Conservation (phyloP, 2,888 invertebrate species). For the Carterocephalus palaemon region DNA sequence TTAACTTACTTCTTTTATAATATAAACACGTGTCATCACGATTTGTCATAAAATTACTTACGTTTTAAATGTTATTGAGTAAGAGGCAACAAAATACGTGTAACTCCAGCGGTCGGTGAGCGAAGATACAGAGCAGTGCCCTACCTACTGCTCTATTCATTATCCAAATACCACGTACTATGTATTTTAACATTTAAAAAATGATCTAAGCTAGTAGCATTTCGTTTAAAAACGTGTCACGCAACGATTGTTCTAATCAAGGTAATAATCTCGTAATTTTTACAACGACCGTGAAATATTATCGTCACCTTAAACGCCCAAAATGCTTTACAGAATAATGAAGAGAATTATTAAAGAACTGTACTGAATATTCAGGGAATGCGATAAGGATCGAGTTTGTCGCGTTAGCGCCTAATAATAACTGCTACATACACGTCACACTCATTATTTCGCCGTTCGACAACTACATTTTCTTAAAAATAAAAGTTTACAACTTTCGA, state of each 20-base stretch:
- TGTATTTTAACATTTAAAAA: no score
- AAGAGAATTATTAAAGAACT: conserved; percentile 17
- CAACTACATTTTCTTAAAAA: conserved; percentile 37
- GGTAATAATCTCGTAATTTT: conserved; percentile 10
- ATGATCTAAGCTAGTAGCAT: no score
- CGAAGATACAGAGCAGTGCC: no score
- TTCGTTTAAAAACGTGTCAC: conserved; percentile 7
- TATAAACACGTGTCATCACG: no score
- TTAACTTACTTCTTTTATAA: no score
- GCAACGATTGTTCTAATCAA: conserved; percentile 10
- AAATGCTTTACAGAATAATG: conserved; percentile 18
- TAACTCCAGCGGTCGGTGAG: no score
- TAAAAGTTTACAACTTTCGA: not conserved
- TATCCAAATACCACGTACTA: no score
- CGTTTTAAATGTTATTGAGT: no score
- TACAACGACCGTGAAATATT: conserved; percentile 36
- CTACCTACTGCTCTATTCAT: no score
- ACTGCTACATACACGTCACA: conserved; percentile 25
- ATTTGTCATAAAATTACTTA: no score
- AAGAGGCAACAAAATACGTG: no score
- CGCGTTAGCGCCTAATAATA: conserved; percentile 17
- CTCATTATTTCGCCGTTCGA: conserved; percentile 38
- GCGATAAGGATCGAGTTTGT: conserved; percentile 21
- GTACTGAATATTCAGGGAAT: conserved; percentile 19
- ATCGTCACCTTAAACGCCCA: conserved; percentile 13